Evolutionary conservation across 2,888 invertebrate genomes (phyloP), one percentile per base, ranked within the genome.

Genomic region (Drosophila austrosaltans): DNA sequence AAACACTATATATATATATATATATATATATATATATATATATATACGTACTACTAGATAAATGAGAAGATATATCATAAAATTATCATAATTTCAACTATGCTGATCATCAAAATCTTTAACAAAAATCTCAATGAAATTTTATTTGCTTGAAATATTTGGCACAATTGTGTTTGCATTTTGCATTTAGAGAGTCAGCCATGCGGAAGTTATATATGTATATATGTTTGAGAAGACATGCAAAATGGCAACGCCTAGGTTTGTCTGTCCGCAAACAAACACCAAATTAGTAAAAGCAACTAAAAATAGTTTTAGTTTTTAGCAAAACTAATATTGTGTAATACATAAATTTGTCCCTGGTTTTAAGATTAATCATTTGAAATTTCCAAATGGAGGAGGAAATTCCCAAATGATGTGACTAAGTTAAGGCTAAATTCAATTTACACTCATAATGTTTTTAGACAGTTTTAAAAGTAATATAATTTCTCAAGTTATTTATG

Each of bases 81-180:
- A 56, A 53, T 53, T 61, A 61, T 42, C 28, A 59, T 42, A 59
- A 16, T 59, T 28, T 59, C 40, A 69, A 57, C 57, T 56, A 56
- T 61, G 36, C 39, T n/a, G 30, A 32, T 57, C 32, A 20, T 10
- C 40, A 30, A 48, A 48, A 20, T 28, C 56, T 68, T 44, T 25
- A 25, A 30, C 20, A 39, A 39, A 59, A 54, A 40, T 66, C 69
- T 72, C 66, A 82, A 85, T 82, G 75, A 77, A 68, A 59, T 53
- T 48, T 42, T 85, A 59, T 85, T 81, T 85, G 63, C 82, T 39
- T 25, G 61, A 75, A 69, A 36, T 73, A 79, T 81, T 84, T 81
- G 81, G 68, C 81, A 81, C 79, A 81, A 69, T 67, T 53, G 40
- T 85, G 61, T 81, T 81, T 85, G 71, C 78, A 39, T 56, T 85